Conservation (phyloP, 2,113 vertebrate genomes). For the Muntiacus muntjak region DNA sequence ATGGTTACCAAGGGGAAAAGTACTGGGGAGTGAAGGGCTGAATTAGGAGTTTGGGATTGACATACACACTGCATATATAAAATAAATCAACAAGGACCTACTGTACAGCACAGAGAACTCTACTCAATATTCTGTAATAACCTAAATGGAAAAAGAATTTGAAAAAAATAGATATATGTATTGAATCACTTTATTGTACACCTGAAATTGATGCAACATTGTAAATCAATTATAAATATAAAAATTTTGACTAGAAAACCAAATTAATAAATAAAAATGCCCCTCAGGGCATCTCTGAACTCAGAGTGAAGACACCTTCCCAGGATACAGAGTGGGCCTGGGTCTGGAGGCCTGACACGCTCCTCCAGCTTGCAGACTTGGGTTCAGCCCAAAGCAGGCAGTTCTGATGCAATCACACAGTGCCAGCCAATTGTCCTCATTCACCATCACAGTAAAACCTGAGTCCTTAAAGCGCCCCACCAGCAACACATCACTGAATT, state of each 20-base stretch:
- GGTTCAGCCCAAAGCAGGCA: background rate
- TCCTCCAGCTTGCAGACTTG: background rate
- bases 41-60: background rate
- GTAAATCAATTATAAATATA: background rate
- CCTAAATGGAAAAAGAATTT: background rate
- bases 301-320: background rate
- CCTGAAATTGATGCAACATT: background rate
- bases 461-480: background rate
- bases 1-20: background rate
- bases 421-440: background rate
- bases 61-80: background rate
- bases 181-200: background rate
- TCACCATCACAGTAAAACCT: background rate
- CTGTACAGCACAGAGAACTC: background rate
- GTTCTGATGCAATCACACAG: background rate
- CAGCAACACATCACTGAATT: background rate
- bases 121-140: background rate
- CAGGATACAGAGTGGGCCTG: background rate
- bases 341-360: rapidly evolving
- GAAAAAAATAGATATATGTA: background rate
- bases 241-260: background rate
- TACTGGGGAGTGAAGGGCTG: background rate
- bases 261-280: background rate
- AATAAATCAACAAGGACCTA: background rate
- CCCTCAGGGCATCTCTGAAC: background rate